Percentiles rank a stretch among this genome's conserved stretches.
Conservation (phyloP, 2,113 vertebrate species). For the Phyllopteryx taeniolatus region DNA sequence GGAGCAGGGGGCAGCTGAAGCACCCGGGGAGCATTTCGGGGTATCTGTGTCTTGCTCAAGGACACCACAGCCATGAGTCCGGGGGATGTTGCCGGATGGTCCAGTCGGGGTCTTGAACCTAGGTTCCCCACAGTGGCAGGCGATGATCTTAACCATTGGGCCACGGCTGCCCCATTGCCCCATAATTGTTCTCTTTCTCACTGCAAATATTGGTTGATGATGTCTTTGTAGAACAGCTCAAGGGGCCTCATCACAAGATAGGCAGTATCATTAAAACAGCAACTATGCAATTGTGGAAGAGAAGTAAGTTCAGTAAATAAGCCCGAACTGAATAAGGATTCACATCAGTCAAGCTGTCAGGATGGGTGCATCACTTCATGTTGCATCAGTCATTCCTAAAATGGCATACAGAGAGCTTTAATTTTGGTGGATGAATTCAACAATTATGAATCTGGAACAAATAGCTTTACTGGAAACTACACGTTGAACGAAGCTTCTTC, state of each 20-base stretch:
- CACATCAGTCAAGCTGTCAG: no score
- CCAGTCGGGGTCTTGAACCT: no score
- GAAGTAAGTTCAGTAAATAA: neutral
- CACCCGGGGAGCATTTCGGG: no score
- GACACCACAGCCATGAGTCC: no score
- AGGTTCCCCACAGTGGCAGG: no score
- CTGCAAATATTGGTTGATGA: neutral
- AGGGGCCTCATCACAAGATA: no score
- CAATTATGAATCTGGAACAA: slow-evolving; percentile 1
- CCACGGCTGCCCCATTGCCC: no score
- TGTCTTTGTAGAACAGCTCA: neutral
- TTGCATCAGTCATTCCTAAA: neutral
- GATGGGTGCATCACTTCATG: no score
- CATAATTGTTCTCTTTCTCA: neutral
- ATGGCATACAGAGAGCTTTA: neutral
- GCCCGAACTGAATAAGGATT: neutral
- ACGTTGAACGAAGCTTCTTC: slow-evolving; percentile 18
- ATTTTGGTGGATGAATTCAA: neutral
- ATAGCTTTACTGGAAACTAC: neutral
- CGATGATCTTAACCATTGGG: no score
- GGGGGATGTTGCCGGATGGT: no score
- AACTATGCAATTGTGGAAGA: neutral
- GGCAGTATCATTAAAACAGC: neutral
- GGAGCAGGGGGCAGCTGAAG: no score
- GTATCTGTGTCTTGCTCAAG: no score